Base-by-base conservation (phyloP, 2,888 invertebrate species). In the Exephanes ischioxanthus region DNA sequence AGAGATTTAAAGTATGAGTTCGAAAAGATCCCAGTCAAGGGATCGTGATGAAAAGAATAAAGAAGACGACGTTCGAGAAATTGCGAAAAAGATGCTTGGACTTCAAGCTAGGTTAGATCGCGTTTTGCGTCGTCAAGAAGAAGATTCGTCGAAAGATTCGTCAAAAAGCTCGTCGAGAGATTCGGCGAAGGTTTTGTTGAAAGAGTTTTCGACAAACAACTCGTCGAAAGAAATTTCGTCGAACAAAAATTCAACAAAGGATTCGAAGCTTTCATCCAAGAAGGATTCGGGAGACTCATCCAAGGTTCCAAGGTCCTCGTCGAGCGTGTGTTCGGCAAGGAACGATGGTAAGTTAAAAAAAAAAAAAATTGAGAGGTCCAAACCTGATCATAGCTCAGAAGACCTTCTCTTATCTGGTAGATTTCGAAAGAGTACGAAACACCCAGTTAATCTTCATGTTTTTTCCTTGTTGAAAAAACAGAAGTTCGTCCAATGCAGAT, bases 11-110 rank as follows among this genome's bases (percentile, higher is more conserved):
- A 41, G 3, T 30, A 53, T 53, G 58, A 14, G 58, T 58, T 26
- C 58, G 58, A 58, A 67, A 6, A 67, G 67, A 67, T 37, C 67
- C 37, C 33, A 45, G 41, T 41, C 41, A 41, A 41, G 41, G 41
- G 41, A 41, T 41, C 41, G 41, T 9, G 2, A 41, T 41, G 1
- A 67, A 45, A 41, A 41, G 1, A 19, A 41, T 16, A 67, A 16
- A 41, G 37, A 67, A 11, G 67, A 67, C 2, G 67, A 55, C 26
- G 6, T 55, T 16, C 53, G 26, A 1, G 53, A 71, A 33, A 71
- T 51, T 30, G 71, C 51, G 51, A 53, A 71, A 71, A 71, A 9
- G 53, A 71, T 71, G 71, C 45, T 30, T n/a, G 71, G 55, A 16
- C 71, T 71, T 7, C 51, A 71, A 33, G n/a, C 22, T 30, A 71